Conservation (phyloP, 2,797 vertebrate genomes). For the Hephaestus fuliginosus region DNA sequence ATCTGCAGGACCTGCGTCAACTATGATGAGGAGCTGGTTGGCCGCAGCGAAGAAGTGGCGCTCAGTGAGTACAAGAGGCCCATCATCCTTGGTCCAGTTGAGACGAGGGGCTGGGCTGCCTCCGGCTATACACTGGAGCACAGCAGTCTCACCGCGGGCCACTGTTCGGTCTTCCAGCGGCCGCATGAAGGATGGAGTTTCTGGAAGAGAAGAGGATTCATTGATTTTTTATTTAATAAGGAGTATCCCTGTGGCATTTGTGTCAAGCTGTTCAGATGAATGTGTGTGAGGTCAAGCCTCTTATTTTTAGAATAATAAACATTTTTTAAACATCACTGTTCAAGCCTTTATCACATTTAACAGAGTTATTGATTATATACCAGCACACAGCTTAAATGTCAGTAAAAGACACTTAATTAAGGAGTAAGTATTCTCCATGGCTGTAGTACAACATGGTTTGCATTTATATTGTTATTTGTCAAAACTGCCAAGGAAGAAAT, state of each 20-base stretch:
- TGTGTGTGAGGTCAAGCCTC: not conserved
- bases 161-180: slow-evolving; percentile 93
- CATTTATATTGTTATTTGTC: slow-evolving; percentile 7
- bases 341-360: slow-evolving; percentile 8
- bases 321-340: not conserved
- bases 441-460: slow-evolving; percentile 15
- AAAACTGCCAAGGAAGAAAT: not conserved
- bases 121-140: slow-evolving; percentile 96
- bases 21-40: slow-evolving; percentile 97
- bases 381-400: not conserved
- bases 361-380: slow-evolving; percentile 12
- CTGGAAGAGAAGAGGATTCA: slow-evolving; percentile 77
- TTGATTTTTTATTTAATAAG: slow-evolving; percentile 23
- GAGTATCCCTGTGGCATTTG: not conserved
- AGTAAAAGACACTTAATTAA: too few relatives aligned
- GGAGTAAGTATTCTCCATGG: not conserved
- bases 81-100: slow-evolving; percentile 99
- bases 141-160: slow-evolving; percentile 95
- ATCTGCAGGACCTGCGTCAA: slow-evolving; percentile 92
- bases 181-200: slow-evolving; percentile 95
- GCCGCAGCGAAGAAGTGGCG: slow-evolving; percentile 98
- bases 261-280: slow-evolving; percentile 4
- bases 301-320: not conserved
- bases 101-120: slow-evolving; percentile 94
- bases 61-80: slow-evolving; percentile 92